Conservation (phyloP, 2,113 vertebrate species). For the Formicarius rufipectus region DNA sequence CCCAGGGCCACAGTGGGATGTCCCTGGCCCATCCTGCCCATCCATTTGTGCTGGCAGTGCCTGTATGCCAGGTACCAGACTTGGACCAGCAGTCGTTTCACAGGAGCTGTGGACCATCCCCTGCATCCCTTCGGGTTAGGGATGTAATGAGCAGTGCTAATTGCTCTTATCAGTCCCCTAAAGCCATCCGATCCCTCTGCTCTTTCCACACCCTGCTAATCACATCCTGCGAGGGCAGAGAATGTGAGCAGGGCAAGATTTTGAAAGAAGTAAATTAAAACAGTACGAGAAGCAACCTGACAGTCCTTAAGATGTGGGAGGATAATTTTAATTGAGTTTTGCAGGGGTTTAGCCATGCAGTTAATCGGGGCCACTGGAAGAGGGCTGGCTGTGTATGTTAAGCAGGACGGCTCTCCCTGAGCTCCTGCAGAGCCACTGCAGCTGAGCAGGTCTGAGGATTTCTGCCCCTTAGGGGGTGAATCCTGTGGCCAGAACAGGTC, state of each 20-base stretch:
- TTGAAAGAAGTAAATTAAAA: constrained; percentile 45
- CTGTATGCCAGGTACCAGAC: neutral
- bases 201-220: neutral
- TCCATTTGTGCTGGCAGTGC: neutral
- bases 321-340: constrained; percentile 62
- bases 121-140: neutral
- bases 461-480: neutral
- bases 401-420: neutral
- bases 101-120: neutral
- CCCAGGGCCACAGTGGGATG: fast-evolving
- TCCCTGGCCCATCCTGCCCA: neutral
- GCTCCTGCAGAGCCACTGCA: fast-evolving
- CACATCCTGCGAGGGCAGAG: neutral
- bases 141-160: neutral
- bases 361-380: constrained; percentile 27
- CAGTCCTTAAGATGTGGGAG: constrained; percentile 9
- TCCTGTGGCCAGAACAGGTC: neutral
- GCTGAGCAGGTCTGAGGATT: neutral
- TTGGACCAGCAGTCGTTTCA: neutral
- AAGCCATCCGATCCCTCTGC: neutral
- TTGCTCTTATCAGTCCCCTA: neutral
- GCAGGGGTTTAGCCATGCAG: neutral
- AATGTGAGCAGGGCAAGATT: neutral
- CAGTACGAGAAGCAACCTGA: neutral
- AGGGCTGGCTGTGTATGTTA: constrained; percentile 7